Percentiles rank a stretch among this genome's conserved stretches.
These are phyloP conservation scores for Champsocephalus esox DNA, from an alignment of 2,797 vertebrate genomes.

Conservation along the genomic window DNA sequence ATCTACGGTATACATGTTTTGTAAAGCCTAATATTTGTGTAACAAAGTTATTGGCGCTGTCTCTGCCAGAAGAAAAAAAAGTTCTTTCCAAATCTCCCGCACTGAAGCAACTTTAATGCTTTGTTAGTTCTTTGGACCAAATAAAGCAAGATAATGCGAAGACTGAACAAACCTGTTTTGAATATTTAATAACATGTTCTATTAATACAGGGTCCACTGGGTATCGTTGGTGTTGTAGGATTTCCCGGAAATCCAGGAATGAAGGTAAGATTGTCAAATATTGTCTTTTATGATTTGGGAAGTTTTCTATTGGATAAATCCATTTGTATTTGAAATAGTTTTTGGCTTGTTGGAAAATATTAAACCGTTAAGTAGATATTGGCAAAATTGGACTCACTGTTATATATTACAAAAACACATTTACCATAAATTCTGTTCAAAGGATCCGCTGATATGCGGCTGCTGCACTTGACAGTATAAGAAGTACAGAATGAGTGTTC, in stretches of 20 bases:
- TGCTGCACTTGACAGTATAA: not conserved
- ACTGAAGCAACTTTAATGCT: not conserved
- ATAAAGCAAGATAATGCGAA: not conserved
- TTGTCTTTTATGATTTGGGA: not conserved
- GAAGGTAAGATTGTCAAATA: constrained; percentile 85
- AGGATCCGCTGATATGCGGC: not conserved
- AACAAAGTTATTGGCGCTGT: not conserved
- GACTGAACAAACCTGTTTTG: not conserved
- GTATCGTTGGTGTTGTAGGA: constrained; percentile 89
- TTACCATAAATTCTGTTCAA: not conserved
- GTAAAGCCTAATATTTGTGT: not conserved
- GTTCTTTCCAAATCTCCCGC: not conserved
- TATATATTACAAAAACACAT: not conserved
- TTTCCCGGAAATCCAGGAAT: constrained; percentile 93
- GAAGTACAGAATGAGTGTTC: too few species aligned
- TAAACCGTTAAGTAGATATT: not conserved
- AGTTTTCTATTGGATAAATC: not conserved
- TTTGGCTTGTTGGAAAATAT: not conserved
- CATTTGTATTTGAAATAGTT: not conserved
- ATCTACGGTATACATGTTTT: not conserved
- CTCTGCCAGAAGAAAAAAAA: not conserved
- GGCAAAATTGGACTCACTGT: not conserved
- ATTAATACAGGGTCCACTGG: constrained; percentile 89
- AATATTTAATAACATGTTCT: not conserved
- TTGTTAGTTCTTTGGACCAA: not conserved